A percentile compares a stretch with the other conserved stretches of the same genome.
Conservation (phyloP, 2,113 vertebrate species). For the human (Homo sapiens) region GRCh38 chr1:86565501-86566000, state of each 20-base stretch:
- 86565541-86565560: background rate
- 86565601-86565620: background rate
- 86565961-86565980: conserved; percentile 75
- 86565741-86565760: background rate
- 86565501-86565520: background rate
- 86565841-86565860: conserved; percentile 85
- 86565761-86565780: background rate
- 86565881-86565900: conserved; percentile 82
- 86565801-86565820: conserved; percentile 82
- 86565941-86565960: conserved; percentile 70
- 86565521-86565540: background rate
- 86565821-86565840: conserved; percentile 80
- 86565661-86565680: background rate
- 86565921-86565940: background rate
- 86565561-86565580: background rate
- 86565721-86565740: background rate
- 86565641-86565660: background rate
- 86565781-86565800: conserved; percentile 63
- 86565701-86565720: background rate
- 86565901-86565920: conserved; percentile 80
- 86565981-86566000: conserved; percentile 82
- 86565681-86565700: conserved; percentile 37
- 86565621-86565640: background rate
- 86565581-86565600: background rate
- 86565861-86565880: conserved; percentile 80